Percentiles rank a stretch among this genome's conserved stretches.
phyloP scores from a whole-genome alignment of 2,797 vertebrate genomes.

The Cheirogaleus major region DNA sequence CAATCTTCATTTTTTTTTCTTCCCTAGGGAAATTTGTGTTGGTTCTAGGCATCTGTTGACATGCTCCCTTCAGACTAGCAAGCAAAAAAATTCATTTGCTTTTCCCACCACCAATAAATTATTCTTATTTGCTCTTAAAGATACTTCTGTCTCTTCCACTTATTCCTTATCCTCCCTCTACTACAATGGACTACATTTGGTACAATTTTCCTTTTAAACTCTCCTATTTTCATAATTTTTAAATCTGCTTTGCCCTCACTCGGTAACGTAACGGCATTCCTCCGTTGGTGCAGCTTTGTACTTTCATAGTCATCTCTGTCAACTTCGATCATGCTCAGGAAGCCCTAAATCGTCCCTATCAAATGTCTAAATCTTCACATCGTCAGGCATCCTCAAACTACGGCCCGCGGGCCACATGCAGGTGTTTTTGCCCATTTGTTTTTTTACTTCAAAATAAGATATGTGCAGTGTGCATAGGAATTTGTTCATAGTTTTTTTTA shows the following conservation, averaged over 20 bases:
- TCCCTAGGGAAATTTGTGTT: constrained; percentile 71
- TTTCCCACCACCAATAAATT: constrained; percentile 46
- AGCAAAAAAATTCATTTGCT: constrained; percentile 59
- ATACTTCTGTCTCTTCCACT: background rate
- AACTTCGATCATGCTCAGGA: background rate
- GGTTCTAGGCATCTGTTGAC: constrained; percentile 42
- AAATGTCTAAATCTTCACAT: background rate
- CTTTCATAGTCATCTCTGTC: background rate
- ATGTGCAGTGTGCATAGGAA: too few species aligned
- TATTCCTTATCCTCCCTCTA: background rate
- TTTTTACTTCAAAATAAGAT: too few species aligned
- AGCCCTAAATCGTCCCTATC: background rate
- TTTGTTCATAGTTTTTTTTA: too few species aligned
- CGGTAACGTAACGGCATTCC: background rate
- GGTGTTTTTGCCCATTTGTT: too few species aligned
- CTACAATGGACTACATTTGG: background rate
- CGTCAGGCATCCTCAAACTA: too few species aligned
- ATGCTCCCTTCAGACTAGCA: constrained; percentile 38
- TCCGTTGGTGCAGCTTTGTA: background rate
- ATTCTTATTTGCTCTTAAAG: constrained; percentile 43
- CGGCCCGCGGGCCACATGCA: too few species aligned
- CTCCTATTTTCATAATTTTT: background rate
- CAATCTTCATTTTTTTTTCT: constrained; percentile 48
- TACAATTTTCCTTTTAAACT: background rate
- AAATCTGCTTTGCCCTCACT: background rate